Conservation (phyloP, 2,888 invertebrate species). For the Heliconius cydno region DNA sequence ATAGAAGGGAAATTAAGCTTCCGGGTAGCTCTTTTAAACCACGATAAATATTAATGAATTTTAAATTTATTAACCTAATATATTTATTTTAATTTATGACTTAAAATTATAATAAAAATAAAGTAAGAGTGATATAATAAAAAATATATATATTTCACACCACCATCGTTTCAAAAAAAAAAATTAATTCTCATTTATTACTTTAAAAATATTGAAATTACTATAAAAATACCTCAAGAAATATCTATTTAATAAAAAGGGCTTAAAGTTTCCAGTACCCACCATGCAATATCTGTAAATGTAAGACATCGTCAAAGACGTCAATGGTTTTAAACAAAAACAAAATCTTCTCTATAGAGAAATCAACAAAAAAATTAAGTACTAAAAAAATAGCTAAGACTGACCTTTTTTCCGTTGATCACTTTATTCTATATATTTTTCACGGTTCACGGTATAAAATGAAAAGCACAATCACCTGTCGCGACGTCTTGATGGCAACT, state of each 20-base stretch:
- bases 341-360: background rate
- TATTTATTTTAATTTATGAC: background rate
- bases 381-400: background rate
- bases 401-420: background rate
- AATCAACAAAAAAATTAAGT: background rate
- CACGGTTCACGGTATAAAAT: slow-evolving; percentile 6
- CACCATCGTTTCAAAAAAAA: no score
- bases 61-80: background rate
- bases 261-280: background rate
- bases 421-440: slow-evolving; percentile 3
- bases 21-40: background rate
- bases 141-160: no score
- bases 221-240: no score
- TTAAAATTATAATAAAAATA: background rate
- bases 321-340: background rate
- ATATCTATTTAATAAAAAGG: no score
- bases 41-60: background rate
- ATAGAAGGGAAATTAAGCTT: background rate
- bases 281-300: background rate
- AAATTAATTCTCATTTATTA: no score
- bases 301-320: background rate
- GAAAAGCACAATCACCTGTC: slow-evolving; percentile 23
- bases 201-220: no score
- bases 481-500: slow-evolving; percentile 53
- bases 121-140: background rate